Base-by-base conservation (phyloP, 2,113 vertebrate genomes). In the Dicrurus megarhynchus region DNA sequence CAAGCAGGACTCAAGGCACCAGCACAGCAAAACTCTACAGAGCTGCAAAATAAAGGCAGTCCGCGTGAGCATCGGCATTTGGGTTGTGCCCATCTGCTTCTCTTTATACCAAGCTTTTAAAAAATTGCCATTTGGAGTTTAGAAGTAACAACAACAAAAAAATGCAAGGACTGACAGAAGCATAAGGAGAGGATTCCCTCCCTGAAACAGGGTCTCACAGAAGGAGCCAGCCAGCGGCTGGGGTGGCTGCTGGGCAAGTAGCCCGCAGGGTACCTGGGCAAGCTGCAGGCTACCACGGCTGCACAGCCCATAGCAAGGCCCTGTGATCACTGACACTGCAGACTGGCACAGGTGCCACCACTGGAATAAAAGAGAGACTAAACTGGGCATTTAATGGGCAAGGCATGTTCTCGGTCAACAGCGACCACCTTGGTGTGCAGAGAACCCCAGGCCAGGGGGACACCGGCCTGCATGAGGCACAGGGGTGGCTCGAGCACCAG, bases 11-110 rank as follows among this genome's bases (percentile, higher is more conserved):
- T 74, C 92, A 30, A 70, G 63, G 60, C 77, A 78, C 41, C 73
- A 57, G 78, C 85, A 56, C 56, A 75, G 78, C 81, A 71, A 32
- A 75, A 37, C 85, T 57, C 73, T 49, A 88, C 42, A 44, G 57
- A 80, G 88, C 92, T 95, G 92, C 71, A 93, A 94, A 85, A 90
- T 53, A 92, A 93, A 93, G 37, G 76, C 73, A 79, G 64, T 9
- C 64, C 4, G 3, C 0, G 1, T 44, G 27, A 89, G 76, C 0
- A 2, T 1, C 1, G 3, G 30, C 28, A 10, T 28, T 55, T 7
- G 12, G 33, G 13, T 10, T 11, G 73, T 41, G 41, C 42, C 37
- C 12, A 4, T 8, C 37, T 44, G 59, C 64, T 81, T 44, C 64
- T 65, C 64, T 61, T 19, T 1, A 14, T 0, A 4, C 1, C 13